A percentile compares a stretch with the other conserved stretches of the same genome.
phyloP scores from a whole-genome alignment of 2,888 invertebrate species.

The Cephalotes varians region DNA sequence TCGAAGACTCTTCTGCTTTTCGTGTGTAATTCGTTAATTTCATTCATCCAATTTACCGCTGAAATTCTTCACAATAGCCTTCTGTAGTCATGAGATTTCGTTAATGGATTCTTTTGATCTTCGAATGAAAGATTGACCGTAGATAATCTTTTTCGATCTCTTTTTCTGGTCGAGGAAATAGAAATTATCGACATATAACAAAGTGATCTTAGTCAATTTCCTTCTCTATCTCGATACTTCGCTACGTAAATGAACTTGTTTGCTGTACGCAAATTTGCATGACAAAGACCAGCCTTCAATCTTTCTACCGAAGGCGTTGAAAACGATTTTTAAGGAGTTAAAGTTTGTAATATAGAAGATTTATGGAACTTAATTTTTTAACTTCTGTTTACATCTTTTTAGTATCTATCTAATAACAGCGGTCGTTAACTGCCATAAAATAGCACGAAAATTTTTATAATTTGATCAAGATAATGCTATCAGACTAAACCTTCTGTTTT shows the following conservation, averaged over 20 bases:
- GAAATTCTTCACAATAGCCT: background rate
- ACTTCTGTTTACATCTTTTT: background rate
- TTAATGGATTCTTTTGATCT: constrained; percentile 30
- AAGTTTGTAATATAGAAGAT: background rate
- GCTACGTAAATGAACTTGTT: background rate
- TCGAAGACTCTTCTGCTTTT: background rate
- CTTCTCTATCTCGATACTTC: background rate
- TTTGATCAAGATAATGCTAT: background rate
- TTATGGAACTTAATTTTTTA: background rate
- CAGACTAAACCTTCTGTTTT: background rate
- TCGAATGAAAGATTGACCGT: constrained; percentile 1
- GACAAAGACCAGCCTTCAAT: background rate
- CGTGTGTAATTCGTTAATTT: background rate
- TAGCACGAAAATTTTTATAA: background rate
- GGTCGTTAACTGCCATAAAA: background rate
- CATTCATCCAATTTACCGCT: background rate
- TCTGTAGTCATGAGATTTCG: background rate
- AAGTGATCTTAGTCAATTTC: background rate
- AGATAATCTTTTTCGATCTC: constrained; percentile 3
- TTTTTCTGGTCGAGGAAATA: background rate
- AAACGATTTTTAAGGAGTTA: background rate
- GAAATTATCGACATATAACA: background rate
- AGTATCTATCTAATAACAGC: background rate
- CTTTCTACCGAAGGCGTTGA: background rate
- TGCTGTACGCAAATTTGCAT: background rate